Evolutionary conservation across 2,797 vertebrate genomes (phyloP), one percentile per base, ranked within the genome.

Genomic region (Mycteria americana): DNA sequence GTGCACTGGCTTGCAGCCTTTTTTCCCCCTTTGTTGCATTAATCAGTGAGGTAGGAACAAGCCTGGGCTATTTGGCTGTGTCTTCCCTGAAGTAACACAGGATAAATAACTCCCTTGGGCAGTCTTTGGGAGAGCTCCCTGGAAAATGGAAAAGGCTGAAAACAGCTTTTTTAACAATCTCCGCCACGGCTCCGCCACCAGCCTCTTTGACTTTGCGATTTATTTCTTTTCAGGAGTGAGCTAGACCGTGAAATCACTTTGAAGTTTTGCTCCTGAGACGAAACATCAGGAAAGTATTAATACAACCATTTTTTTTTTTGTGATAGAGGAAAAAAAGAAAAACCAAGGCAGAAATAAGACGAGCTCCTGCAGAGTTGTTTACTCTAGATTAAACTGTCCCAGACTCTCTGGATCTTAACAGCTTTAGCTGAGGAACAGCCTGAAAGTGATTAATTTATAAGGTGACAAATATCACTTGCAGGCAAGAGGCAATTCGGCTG

Each of bases 241-340:
- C 88, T 82, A 92, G 94, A 95, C 96, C 62, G 6, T 95, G 94
- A 97, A 97, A 97, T 97, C 91, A 95, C 96, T 96, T 89, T 96
- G 96, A 93, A 97, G 89, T 97, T 96, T 96, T 92, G 73, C 93
- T 97, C 95, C 94, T 91, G 89, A 96, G 90, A 95, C 5, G 76
- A 95, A 96, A 94, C 84, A 94, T 94, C 89, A 72, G 88, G 65
- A 83, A 94, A 93, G 76, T 89, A 94, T 92, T 87, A 97, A 95
- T 80, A 84, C 50, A 92, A 83, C 68, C 37, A 9, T 37, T 84
- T 72, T 59, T 69, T n/a, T 39, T 79, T 67, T 45, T 30, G 5
- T 75, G 68, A 80, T 79, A 85, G 78, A 85, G 22, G 41, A 12
- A 70, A 77, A 79, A 85, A 88, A 62, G 78, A 95, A 94, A 94